Percentiles rank a stretch among this genome's conserved stretches.
Conservation (phyloP, 2,888 invertebrate species). For the Punctoribates punctum region DNA sequence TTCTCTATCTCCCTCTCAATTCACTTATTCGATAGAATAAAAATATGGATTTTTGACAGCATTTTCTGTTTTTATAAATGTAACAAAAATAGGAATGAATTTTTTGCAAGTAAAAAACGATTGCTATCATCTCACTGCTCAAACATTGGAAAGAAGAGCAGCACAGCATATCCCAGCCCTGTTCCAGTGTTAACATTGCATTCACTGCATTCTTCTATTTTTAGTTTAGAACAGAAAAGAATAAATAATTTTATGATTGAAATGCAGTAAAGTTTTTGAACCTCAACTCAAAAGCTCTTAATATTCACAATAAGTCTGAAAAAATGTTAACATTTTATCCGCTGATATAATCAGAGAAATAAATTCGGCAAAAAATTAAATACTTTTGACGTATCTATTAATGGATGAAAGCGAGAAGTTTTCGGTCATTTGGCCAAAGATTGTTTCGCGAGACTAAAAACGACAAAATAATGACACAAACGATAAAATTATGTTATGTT, state of each 20-base stretch:
- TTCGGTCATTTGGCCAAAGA: constrained; percentile 20
- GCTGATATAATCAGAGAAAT: background rate
- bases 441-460: background rate
- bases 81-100: constrained; percentile 18
- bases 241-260: constrained; percentile 22
- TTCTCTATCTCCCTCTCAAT: background rate
- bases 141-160: constrained; percentile 12
- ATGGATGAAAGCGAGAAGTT: background rate
- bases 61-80: constrained; percentile 33
- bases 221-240: constrained; percentile 14
- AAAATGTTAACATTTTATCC: background rate
- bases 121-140: constrained; percentile 15
- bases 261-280: background rate
- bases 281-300: background rate
- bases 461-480: background rate
- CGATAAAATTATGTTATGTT: constrained; percentile 2
- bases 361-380: background rate
- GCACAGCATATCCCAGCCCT: background rate
- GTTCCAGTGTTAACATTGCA: background rate
- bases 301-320: background rate
- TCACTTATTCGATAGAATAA: constrained; percentile 8
- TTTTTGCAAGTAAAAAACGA: constrained; percentile 7
- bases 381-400: background rate
- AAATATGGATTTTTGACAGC: constrained; percentile 33
- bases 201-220: constrained; percentile 25